Conservation (phyloP, 2,797 vertebrate species). For the Eurystomus glaucurus region DNA sequence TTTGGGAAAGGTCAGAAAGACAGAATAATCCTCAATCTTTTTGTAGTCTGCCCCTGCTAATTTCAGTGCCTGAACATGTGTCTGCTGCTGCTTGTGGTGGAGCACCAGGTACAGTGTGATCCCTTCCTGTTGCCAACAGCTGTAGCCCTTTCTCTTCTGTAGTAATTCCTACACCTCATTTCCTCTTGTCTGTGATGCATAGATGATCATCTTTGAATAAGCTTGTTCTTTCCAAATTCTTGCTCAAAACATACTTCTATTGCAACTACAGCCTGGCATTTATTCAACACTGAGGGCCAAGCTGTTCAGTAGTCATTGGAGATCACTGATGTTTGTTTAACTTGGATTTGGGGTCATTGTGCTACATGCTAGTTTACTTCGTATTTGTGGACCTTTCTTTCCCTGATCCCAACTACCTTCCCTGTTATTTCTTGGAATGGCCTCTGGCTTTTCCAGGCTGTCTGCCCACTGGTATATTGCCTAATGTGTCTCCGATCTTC, state of each 20-base stretch:
- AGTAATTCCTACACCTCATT: not conserved
- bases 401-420: not conserved
- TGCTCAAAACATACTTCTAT: not conserved
- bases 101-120: not conserved
- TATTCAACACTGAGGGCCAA: not conserved
- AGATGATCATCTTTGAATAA: not conserved
- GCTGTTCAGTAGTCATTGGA: not conserved
- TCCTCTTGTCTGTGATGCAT: not conserved
- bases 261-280: not conserved
- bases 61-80: not conserved
- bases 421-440: not conserved
- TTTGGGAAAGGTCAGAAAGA: not conserved
- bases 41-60: not conserved
- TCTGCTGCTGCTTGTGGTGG: not conserved
- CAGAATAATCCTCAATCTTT: not conserved
- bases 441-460: slow-evolving; percentile 21
- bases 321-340: not conserved
- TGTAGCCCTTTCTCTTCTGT: not conserved
- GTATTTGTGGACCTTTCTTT: not conserved
- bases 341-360: not conserved
- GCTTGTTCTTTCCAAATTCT: not conserved
- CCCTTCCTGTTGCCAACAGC: not conserved
- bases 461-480: not conserved
- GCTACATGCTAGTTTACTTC: not conserved
- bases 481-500: not conserved